A percentile compares a stretch with the other conserved stretches of the same genome.
These are phyloP conservation scores for Ips nitidus DNA, from an alignment of 1,140 invertebrate species.

Conservation along the genomic window DNA sequence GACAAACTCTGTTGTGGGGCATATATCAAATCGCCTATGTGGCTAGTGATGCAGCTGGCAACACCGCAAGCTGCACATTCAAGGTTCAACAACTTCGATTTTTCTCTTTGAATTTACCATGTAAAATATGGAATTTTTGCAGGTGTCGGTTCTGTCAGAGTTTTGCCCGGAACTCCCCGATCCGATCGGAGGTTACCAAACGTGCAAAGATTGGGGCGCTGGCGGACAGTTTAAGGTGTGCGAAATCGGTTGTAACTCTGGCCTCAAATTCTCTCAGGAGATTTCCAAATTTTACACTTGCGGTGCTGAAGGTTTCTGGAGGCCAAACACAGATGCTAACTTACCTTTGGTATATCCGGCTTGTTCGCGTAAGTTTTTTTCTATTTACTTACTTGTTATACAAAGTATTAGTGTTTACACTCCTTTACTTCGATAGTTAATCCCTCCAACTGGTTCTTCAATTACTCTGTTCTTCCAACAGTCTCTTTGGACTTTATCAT, in stretches of 20 bases:
- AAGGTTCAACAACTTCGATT: conserved; percentile 54
- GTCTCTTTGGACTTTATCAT: no score
- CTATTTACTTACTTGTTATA: not conserved
- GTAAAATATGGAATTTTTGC: not conserved
- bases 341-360: conserved; percentile 85
- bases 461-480: no score
- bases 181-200: conserved; percentile 86
- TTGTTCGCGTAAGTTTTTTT: conserved; percentile 72
- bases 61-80: conserved; percentile 89
- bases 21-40: conserved; percentile 92
- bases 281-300: conserved; percentile 95
- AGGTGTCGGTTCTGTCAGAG: conserved; percentile 83
- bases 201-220: conserved; percentile 94
- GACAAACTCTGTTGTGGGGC: conserved; percentile 91
- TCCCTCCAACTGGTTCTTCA: no score
- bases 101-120: no score
- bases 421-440: no score
- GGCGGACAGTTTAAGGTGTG: conserved; percentile 93
- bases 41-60: conserved; percentile 87
- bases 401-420: not conserved
- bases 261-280: conserved; percentile 84
- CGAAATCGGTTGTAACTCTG: conserved; percentile 84
- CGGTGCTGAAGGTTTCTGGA: conserved; percentile 94
- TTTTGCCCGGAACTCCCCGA: conserved; percentile 86
- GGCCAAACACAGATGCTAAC: conserved; percentile 78